Percentiles rank a stretch among this genome's conserved stretches.
These are phyloP conservation scores for Hyperoodon ampullatus DNA, from an alignment of 2,113 vertebrate genomes.

Conservation along the genomic window DNA sequence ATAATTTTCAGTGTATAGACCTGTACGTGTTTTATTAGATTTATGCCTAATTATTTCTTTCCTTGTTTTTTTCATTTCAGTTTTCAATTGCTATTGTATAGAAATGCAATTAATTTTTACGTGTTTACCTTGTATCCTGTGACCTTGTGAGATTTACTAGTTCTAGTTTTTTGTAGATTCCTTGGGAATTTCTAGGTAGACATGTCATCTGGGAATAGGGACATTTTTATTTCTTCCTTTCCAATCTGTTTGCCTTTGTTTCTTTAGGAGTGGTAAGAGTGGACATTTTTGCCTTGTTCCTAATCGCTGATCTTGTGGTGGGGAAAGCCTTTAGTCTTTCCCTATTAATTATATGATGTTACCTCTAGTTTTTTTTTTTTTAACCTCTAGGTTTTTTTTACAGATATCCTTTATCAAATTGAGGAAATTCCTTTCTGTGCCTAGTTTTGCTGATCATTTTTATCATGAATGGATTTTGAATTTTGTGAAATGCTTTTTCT, in stretches of 20 bases:
- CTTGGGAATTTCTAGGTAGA: not conserved
- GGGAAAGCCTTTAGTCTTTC: not conserved
- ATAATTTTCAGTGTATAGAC: not conserved
- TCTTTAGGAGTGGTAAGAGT: not conserved
- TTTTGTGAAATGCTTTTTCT: not conserved
- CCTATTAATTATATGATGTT: not conserved
- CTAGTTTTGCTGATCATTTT: not conserved
- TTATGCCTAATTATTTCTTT: not conserved
- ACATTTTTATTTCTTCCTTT: not conserved
- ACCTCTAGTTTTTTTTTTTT: not conserved
- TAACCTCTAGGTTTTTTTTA: not conserved
- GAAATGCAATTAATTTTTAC: not conserved
- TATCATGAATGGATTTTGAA: not conserved
- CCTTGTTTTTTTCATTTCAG: not conserved
- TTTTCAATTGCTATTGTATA: not conserved
- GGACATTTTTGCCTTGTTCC: not conserved
- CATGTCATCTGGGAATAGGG: not conserved
- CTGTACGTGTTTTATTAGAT: not conserved
- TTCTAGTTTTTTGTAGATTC: not conserved
- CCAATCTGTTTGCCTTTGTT: not conserved
- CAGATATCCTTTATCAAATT: not conserved
- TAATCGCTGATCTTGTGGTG: not conserved
- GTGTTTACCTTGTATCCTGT: not conserved
- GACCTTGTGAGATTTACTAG: not conserved
- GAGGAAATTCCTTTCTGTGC: not conserved